Evolutionary conservation across 2,797 vertebrate species (phyloP).

Genomic region (Sebastes baramenuke): DNA sequence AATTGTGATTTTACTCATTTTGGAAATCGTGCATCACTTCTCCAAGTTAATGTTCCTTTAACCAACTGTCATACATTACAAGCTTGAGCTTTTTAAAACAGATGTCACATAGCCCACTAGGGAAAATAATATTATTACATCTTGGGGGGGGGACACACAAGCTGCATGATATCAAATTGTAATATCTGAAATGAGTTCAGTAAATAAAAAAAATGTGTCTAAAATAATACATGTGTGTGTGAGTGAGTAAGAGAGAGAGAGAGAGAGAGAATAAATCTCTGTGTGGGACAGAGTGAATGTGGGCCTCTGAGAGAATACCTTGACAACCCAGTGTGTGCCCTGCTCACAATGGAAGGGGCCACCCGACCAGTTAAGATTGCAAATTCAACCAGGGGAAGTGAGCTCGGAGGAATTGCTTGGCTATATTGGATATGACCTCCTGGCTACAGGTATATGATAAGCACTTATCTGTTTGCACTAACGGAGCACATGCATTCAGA

Average conservation of each 20-base stretch:
- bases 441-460: conserved; percentile 81
- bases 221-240: conserved; percentile 6
- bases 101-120: background rate
- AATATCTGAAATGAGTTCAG: conserved; percentile 25
- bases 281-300: conserved; percentile 47
- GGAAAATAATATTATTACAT: background rate
- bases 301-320: conserved; percentile 59
- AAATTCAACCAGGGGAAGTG: conserved; percentile 70
- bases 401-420: conserved; percentile 71
- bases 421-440: conserved; percentile 77
- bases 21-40: background rate
- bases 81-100: background rate
- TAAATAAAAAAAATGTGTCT: background rate
- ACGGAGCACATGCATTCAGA: conserved; percentile 70
- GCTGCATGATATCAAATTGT: conserved; percentile 24
- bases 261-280: conserved; percentile 45
- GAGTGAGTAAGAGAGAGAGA: conserved; percentile 23
- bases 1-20: background rate
- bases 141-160: background rate
- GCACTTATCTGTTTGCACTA: conserved; percentile 81
- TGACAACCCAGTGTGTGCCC: conserved; percentile 51
- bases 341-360: conserved; percentile 68
- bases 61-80: background rate
- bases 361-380: conserved; percentile 72
- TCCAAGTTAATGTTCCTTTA: background rate